Base-by-base conservation (phyloP, 1,140 invertebrate genomes). In the Diorhabda elongata region DNA sequence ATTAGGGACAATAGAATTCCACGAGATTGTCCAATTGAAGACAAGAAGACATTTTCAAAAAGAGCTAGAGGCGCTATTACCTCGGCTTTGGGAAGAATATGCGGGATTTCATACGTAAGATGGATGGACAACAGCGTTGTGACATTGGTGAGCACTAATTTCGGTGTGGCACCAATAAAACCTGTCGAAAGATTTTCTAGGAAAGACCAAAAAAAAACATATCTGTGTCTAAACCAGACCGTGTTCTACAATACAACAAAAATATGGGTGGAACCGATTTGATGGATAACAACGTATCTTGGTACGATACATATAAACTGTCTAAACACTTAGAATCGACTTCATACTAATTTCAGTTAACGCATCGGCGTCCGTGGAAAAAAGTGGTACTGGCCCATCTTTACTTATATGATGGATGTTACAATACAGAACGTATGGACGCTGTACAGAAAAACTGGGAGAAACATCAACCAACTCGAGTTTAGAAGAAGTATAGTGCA, bases 331-430 rank as follows among this genome's bases (percentile, higher is more conserved):
- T 26, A 26, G 26, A 26, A 26, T 26, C 26, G 1, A 26, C 26
- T 26, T 26, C 26, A 26, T 26, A 26, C 26, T 26, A 26, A 26
- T 26, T 26, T 26, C 26, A 26, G 26, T 67, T 80, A 79, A 70
- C 71, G 80, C 74, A 77, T 79, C 66, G 75, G 74, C 64, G 80
- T 81, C 73, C 66, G 79, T 73, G 72, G 75, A 65, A 81, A 79
- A 69, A 81, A 80, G 75, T 79, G 72, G 72, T 76, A 68, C 61
- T 77, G 76, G 79, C 65, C 68, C 60, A 71, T 80, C 69, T 79
- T 77, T 71, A 79, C 76, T 4, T 76, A 76, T 58, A 61, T 76
- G 56, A 56, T 79, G 56, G 74, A 79, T 76, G 71, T 73, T 69
- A 64, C 71, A 58, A 58, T 80, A 66, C 70, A 73, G 56, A 80